These are phyloP conservation scores for Crotalus helleri DNA, from an alignment of 2,113 vertebrate genomes.

Conservation along the genomic window DNA sequence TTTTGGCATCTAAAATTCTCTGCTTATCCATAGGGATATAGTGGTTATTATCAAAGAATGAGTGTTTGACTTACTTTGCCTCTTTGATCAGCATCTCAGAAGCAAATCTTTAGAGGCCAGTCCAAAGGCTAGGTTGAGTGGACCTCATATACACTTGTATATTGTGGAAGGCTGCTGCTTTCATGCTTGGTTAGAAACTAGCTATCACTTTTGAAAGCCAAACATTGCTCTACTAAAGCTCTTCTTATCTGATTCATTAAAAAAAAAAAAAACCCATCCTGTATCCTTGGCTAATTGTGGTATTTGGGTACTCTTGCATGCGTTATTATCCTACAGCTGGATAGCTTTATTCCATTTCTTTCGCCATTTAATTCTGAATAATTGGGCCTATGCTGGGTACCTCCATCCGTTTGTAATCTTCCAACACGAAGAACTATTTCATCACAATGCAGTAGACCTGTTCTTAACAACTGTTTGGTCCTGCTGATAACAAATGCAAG, in stretches of 20 bases:
- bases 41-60: neutral
- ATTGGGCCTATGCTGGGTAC: neutral
- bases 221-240: neutral
- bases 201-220: neutral
- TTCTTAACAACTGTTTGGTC: slow-evolving; percentile 5
- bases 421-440: neutral
- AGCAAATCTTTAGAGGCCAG: neutral
- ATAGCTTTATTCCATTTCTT: neutral
- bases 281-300: neutral
- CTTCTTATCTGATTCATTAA: neutral
- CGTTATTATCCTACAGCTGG: neutral
- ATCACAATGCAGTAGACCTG: neutral
- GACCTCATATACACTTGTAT: neutral
- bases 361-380: neutral
- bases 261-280: neutral
- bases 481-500: slow-evolving; percentile 1
- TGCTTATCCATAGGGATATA: neutral
- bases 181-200: neutral
- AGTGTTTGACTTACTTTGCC: neutral
- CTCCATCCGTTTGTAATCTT: neutral
- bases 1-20: neutral
- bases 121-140: neutral
- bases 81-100: neutral
- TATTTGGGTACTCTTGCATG: neutral
- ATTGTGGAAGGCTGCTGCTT: neutral